phyloP scores from a whole-genome alignment of 2,797 vertebrate species.

The Liasis olivaceus region DNA sequence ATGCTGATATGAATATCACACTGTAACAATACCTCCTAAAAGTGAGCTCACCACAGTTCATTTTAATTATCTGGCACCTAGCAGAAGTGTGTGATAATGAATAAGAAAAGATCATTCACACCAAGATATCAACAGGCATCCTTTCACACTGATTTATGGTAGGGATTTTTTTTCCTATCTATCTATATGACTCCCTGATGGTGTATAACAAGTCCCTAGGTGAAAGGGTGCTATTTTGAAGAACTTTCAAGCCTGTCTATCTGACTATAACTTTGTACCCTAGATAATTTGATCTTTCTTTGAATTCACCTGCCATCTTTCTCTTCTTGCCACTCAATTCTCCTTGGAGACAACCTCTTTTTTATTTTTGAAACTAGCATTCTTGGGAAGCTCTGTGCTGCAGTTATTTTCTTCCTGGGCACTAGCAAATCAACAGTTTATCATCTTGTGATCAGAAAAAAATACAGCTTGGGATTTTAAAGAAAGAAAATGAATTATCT shows the following conservation, averaged over 20 bases:
- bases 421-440: neutral
- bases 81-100: neutral
- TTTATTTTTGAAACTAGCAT: neutral
- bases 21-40: neutral
- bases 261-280: slow-evolving; percentile 8
- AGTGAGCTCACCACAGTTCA: neutral
- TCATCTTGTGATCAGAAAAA: neutral
- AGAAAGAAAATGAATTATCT: slow-evolving; percentile 7
- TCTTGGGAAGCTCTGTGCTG: neutral
- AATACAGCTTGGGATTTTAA: neutral
- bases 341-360: neutral
- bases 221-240: slow-evolving; percentile 19
- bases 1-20: neutral
- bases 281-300: slow-evolving; percentile 20
- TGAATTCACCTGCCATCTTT: slow-evolving; percentile 3
- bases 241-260: slow-evolving; percentile 21
- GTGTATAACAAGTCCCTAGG: slow-evolving; percentile 5
- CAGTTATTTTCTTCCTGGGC: neutral
- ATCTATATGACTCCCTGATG: neutral
- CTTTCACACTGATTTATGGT: slow-evolving; percentile 14
- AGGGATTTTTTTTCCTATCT: neutral
- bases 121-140: neutral
- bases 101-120: slow-evolving; percentile 14
- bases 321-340: neutral
- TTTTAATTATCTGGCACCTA: slow-evolving; percentile 31